Evolutionary conservation across 2,113 vertebrate species (phyloP).

Genomic region (Thamnophis sirtalis): DNA sequence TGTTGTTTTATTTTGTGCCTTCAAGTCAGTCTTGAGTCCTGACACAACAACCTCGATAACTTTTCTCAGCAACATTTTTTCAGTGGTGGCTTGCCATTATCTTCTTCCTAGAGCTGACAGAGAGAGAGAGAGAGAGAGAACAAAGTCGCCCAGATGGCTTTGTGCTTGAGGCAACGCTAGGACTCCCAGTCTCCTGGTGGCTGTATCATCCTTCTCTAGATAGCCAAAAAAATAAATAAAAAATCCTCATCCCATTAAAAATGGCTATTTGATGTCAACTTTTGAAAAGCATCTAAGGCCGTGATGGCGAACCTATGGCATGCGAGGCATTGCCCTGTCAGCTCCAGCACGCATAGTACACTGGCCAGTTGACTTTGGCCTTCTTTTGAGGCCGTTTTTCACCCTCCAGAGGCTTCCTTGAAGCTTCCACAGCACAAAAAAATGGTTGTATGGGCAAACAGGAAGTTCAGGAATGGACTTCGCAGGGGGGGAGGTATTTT

Average conservation of each 20-base stretch:
- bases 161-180: neutral
- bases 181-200: neutral
- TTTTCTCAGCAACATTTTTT: neutral
- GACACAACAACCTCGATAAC: neutral
- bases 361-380: no score
- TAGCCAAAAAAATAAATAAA: neutral
- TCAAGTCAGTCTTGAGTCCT: neutral
- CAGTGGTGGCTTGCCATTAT: neutral
- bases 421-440: no score
- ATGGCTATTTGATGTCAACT: neutral
- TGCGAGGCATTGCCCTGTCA: no score
- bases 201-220: neutral
- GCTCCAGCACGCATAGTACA: no score
- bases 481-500: no score
- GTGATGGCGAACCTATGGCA: no score
- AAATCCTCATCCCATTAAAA: neutral
- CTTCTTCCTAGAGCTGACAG: neutral
- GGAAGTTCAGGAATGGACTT: no score
- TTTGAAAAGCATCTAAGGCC: neutral
- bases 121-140: neutral
- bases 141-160: neutral
- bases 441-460: no score
- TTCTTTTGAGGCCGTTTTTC: no score
- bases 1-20: neutral
- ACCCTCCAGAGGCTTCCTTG: no score